Base-by-base conservation (phyloP, 2,113 vertebrate genomes). In the Channa maculata region DNA sequence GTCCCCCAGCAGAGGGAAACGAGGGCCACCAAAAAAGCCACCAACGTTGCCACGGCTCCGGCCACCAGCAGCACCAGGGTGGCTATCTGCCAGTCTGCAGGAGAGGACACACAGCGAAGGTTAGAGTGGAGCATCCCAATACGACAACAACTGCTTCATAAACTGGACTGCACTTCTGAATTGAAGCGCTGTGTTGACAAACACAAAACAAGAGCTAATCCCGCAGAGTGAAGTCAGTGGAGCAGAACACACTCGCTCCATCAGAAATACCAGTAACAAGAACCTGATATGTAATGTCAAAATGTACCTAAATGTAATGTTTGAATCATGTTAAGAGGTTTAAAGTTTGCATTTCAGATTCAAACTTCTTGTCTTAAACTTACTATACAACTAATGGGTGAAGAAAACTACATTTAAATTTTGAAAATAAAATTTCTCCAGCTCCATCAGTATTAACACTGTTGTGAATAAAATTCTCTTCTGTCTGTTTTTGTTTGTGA, bases 11-110 rank as follows among this genome's bases (percentile, higher is more conserved):
- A 96, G 34, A 95, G 87, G 8, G 94, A 95, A 57, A 95, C 90
- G 71, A 95, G 72, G 11, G 93, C 92, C 67, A 94, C 84, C 45
- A 96, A 70, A 59, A 95, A 95, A 5, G 93, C 91, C 85, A 95
- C 73, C 74, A 95, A 83, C 0, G 94, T 94, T 3, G 92, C 82
- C 1, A 86, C 88, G 0, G 94, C 94, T 0, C 94, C 94, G 0
- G 89, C 68, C 63, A 94, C 81, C 71, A 96, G 86, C 78, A 96
- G 85, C 86, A 95, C 93, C 82, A 95, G 73, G 14, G 95, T 94
- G 73, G 95, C 94, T 15, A 96, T 90, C 92, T 95, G 95, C 95
- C 95, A 96, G 82, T 96, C 95, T 96, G 91, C 46, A 67, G 79
- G 75, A 76, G n/a, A 44, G 67, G 53, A 86, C 51, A 71, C 53